phyloP scores from a whole-genome alignment of 2,888 invertebrate genomes.

The Leptarthrus brevirostris region DNA sequence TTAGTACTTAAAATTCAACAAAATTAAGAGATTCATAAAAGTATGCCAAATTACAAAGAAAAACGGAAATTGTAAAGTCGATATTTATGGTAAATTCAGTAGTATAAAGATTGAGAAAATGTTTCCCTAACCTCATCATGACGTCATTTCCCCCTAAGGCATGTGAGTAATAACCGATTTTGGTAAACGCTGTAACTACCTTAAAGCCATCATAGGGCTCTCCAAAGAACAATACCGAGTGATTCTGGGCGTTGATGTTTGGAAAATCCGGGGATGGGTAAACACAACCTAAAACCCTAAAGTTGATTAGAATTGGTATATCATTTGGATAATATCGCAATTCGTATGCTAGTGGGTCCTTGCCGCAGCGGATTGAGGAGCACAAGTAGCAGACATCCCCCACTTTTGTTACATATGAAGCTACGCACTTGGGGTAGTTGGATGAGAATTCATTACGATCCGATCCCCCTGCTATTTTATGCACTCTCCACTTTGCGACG shows the following conservation, averaged over 20 bases:
- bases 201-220: constrained; percentile 25
- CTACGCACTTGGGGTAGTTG: constrained; percentile 35
- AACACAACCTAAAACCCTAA: constrained; percentile 53
- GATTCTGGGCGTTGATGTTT: neutral
- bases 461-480: constrained; percentile 52
- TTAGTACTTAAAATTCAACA: too few relatives aligned
- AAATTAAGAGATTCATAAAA: too few relatives aligned
- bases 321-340: constrained; percentile 63
- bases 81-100: too few relatives aligned
- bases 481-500: constrained; percentile 49
- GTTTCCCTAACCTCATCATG: constrained; percentile 17
- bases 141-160: neutral
- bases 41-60: too few relatives aligned
- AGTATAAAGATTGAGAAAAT: neutral
- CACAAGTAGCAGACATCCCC: neutral
- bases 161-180: constrained; percentile 45
- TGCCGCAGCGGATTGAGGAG: constrained; percentile 32
- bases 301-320: constrained; percentile 62
- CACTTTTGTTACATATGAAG: neutral
- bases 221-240: constrained; percentile 13
- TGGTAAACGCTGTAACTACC: constrained; percentile 42
- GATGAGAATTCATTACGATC: constrained; percentile 51
- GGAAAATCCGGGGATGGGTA: neutral
- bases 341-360: constrained; percentile 60
- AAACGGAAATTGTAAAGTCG: too few relatives aligned